Evolutionary conservation across 1,140 invertebrate species (phyloP).

Genomic region (Aricia agestis): DNA sequence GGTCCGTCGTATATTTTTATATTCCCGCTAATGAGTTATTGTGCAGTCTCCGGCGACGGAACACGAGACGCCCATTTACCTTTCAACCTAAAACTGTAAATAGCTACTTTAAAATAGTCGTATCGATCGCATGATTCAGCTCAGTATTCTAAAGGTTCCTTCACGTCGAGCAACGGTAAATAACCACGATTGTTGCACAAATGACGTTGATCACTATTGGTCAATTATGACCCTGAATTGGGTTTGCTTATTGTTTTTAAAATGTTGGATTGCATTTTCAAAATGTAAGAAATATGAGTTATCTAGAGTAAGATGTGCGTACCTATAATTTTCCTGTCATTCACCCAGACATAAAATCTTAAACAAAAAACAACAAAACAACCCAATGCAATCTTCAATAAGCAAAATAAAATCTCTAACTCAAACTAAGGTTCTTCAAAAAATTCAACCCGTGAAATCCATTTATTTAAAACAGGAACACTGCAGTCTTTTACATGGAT

Average conservation of each 20-base stretch:
- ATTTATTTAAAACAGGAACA: slow-evolving; percentile 7
- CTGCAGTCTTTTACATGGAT: background rate
- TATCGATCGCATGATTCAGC: slow-evolving; percentile 2
- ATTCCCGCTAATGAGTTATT: slow-evolving; percentile 21
- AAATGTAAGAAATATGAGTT: too few relatives aligned
- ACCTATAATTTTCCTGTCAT: too few relatives aligned
- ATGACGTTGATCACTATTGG: too few relatives aligned
- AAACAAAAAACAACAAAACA: too few relatives aligned
- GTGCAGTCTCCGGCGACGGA: slow-evolving; percentile 19
- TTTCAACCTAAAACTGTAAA: slow-evolving; percentile 1
- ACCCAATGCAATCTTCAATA: too few relatives aligned
- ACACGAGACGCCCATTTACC: slow-evolving; percentile 21
- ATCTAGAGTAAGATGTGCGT: too few relatives aligned
- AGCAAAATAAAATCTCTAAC: background rate
- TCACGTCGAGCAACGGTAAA: too few relatives aligned
- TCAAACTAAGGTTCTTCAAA: background rate
- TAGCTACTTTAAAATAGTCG: slow-evolving; percentile 2
- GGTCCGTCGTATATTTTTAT: slow-evolving; percentile 21
- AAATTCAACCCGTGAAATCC: background rate
- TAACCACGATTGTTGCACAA: too few relatives aligned
- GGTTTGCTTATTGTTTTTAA: too few relatives aligned
- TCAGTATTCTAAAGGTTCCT: background rate
- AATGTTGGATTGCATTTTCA: too few relatives aligned
- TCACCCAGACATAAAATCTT: too few relatives aligned
- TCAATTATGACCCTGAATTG: too few relatives aligned